These are phyloP conservation scores for Denticeps clupeoides DNA, from an alignment of 2,797 vertebrate genomes.

Conservation along the genomic window DNA sequence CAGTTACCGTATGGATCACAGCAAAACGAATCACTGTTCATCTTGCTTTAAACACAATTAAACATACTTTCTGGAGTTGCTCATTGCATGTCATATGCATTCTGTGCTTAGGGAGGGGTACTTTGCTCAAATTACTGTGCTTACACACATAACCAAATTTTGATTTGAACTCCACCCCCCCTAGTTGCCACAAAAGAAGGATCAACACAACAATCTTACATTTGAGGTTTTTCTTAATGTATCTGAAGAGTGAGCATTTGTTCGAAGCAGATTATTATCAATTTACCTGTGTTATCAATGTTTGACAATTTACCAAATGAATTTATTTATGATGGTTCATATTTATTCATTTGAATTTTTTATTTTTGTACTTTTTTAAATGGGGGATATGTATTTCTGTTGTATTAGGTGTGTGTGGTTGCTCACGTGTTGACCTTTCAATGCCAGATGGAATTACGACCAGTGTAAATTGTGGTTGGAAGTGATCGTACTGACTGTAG, in stretches of 20 bases:
- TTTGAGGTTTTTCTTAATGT: not conserved
- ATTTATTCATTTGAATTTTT: slow-evolving; percentile 62
- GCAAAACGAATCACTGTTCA: not conserved
- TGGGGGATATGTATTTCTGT: slow-evolving; percentile 30
- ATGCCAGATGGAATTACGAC: slow-evolving; percentile 8
- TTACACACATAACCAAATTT: not conserved
- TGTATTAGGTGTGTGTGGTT: slow-evolving; percentile 11
- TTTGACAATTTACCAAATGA: slow-evolving; percentile 54
- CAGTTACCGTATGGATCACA: not conserved
- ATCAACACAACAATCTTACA: slow-evolving; percentile 3
- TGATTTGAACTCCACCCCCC: not conserved
- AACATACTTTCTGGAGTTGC: not conserved
- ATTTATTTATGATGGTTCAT: slow-evolving; percentile 58
- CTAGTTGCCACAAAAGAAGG: not conserved
- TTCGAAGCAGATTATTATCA: slow-evolving; percentile 24
- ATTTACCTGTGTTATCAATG: slow-evolving; percentile 42
- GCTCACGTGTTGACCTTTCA: slow-evolving; percentile 24
- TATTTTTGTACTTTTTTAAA: slow-evolving; percentile 47
- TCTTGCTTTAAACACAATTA: not conserved
- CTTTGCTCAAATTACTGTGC: slow-evolving; percentile 2
- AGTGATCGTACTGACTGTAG: not conserved
- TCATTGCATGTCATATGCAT: not conserved
- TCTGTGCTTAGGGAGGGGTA: not conserved
- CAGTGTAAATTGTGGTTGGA: slow-evolving; percentile 8
- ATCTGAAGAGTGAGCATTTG: slow-evolving; percentile 18